A percentile compares a stretch with the other conserved stretches of the same genome.
Evolutionary conservation across 2,888 invertebrate genomes (phyloP).

Genomic region (Mythimna albipuncta): DNA sequence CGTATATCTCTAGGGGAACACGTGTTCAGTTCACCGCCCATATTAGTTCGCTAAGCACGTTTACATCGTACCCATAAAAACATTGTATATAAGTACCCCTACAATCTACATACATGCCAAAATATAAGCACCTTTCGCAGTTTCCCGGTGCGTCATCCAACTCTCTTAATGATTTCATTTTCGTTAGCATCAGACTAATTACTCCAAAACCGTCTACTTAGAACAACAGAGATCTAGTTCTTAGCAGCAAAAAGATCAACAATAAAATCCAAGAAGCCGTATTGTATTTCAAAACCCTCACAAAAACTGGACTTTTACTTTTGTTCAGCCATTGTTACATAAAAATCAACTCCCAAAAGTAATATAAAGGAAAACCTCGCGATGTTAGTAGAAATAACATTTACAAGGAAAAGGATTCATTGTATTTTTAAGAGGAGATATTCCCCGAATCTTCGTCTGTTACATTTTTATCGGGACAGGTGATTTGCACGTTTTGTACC

Average conservation of each 20-base stretch:
- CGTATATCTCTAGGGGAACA: constrained; percentile 2
- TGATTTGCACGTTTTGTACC: constrained; percentile 62
- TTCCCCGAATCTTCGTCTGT: constrained; percentile 39
- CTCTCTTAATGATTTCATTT: neutral
- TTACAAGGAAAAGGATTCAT: constrained; percentile 55
- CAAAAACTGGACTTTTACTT: constrained; percentile 28
- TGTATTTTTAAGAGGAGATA: constrained; percentile 56
- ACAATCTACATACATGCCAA: constrained; percentile 2
- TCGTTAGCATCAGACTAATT: neutral
- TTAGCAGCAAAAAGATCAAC: neutral
- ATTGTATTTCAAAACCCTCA: constrained; percentile 22
- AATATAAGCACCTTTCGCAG: constrained; percentile 13
- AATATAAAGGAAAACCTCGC: constrained; percentile 46
- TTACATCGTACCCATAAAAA: constrained; percentile 37
- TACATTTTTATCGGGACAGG: constrained; percentile 59
- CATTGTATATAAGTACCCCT: constrained; percentile 17
- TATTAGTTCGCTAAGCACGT: constrained; percentile 48
- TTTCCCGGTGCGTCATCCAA: neutral
- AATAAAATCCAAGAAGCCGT: neutral
- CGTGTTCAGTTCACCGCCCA: neutral
- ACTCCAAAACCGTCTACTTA: neutral
- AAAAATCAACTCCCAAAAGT: constrained; percentile 39
- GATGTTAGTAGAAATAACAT: constrained; percentile 50
- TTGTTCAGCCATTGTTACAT: constrained; percentile 38
- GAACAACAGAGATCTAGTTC: neutral